A percentile compares a stretch with the other conserved stretches of the same genome.
These are phyloP conservation scores for Ptychoptera albimana DNA, from an alignment of 2,888 invertebrate species.

Conservation along the genomic window DNA sequence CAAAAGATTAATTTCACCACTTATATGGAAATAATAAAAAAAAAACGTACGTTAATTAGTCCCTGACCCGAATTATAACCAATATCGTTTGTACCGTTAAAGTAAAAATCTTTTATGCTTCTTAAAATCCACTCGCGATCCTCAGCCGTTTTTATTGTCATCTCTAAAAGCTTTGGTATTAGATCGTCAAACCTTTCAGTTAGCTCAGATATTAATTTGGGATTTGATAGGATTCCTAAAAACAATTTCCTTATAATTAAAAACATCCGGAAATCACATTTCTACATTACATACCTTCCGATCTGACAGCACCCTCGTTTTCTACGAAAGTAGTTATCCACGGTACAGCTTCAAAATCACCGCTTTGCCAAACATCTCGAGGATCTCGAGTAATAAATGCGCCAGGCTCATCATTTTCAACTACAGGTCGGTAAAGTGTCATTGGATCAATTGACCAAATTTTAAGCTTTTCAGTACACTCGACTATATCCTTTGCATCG, in stretches of 20 bases:
- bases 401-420: conserved; percentile 25
- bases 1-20: neutral
- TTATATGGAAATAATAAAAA: neutral
- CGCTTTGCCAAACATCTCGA: conserved; percentile 22
- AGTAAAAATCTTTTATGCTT: conserved; percentile 16
- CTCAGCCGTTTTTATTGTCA: conserved; percentile 13
- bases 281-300: conserved; percentile 17
- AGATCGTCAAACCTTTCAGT: conserved; percentile 21
- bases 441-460: conserved; percentile 36
- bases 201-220: conserved; percentile 17
- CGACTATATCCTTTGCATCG: conserved; percentile 24
- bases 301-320: conserved; percentile 35
- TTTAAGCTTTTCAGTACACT: conserved; percentile 31
- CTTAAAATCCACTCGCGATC: conserved; percentile 12
- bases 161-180: conserved; percentile 20
- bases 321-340: conserved; percentile 33
- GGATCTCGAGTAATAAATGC: conserved; percentile 34
- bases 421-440: conserved; percentile 30
- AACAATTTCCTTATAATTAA: neutral
- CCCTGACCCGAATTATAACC: conserved; percentile 17
- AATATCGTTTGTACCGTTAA: conserved; percentile 17
- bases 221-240: conserved; percentile 21
- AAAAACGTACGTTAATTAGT: conserved; percentile 18
- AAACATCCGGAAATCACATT: conserved; percentile 4
- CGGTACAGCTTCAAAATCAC: conserved; percentile 30